Evolutionary conservation across 1,140 invertebrate genomes (phyloP).

Genomic region (Procambarus clarkii): DNA sequence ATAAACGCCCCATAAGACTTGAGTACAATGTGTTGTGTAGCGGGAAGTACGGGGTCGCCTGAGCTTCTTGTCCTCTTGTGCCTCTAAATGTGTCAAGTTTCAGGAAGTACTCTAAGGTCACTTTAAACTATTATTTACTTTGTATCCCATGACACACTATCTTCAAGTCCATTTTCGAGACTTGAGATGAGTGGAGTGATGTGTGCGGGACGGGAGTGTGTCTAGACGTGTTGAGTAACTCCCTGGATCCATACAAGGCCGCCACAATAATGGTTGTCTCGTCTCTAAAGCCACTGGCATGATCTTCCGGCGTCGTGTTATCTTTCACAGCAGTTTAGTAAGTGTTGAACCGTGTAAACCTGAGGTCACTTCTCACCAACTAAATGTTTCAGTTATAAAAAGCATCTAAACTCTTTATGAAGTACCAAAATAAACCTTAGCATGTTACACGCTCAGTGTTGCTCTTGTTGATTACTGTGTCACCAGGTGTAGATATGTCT

Average conservation of each 20-base stretch:
- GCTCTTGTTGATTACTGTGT: neutral
- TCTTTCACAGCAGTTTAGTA: slow-evolving; percentile 20
- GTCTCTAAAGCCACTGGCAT: neutral
- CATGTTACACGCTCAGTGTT: slow-evolving; percentile 10
- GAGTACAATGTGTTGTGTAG: neutral
- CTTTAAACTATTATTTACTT: neutral
- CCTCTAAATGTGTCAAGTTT: neutral
- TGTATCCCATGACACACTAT: neutral
- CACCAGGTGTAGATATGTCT: neutral
- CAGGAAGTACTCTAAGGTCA: neutral
- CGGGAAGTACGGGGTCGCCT: neutral
- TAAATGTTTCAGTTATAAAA: slow-evolving; percentile 25
- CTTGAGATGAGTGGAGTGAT: neutral
- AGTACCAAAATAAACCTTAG: slow-evolving; percentile 4
- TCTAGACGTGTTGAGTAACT: neutral
- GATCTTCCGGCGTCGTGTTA: neutral
- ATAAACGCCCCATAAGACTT: neutral
- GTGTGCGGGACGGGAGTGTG: neutral
- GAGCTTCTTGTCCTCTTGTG: neutral
- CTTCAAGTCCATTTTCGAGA: neutral
- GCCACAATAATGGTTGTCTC: neutral
- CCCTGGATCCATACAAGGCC: neutral
- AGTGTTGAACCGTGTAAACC: slow-evolving; percentile 20
- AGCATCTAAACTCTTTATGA: slow-evolving; percentile 8
- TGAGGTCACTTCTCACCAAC: neutral